Conservation (phyloP, 2,888 invertebrate genomes). For the Torymus texanus region DNA sequence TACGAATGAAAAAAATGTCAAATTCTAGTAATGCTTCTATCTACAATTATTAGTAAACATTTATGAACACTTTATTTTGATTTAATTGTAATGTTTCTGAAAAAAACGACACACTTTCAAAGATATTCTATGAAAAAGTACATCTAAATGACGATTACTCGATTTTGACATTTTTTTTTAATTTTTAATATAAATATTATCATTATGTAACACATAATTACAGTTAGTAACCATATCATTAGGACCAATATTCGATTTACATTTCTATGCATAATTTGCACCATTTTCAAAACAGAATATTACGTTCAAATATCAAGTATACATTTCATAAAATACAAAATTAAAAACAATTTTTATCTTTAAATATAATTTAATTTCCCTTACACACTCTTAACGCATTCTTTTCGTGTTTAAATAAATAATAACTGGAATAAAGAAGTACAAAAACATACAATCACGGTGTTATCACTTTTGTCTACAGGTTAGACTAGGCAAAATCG, state of each 20-base stretch:
- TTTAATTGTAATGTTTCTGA: slow-evolving; percentile 17
- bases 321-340: too few species aligned
- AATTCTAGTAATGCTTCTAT: too few species aligned
- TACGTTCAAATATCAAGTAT: too few species aligned
- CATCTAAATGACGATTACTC: slow-evolving; percentile 13
- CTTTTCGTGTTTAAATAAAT: background rate
- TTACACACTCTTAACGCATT: too few species aligned
- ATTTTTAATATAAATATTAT: slow-evolving; percentile 7
- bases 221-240: slow-evolving; percentile 7
- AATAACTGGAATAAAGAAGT: slow-evolving; percentile 2
- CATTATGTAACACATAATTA: background rate
- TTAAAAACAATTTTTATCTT: too few species aligned
- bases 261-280: too few species aligned
- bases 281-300: too few species aligned
- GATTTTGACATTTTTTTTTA: background rate
- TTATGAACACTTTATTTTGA: slow-evolving; percentile 22
- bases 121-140: too few species aligned
- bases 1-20: background rate
- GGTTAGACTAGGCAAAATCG: background rate
- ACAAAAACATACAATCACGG: slow-evolving; percentile 10
- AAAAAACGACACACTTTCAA: too few species aligned
- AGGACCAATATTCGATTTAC: background rate
- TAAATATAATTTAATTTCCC: too few species aligned
- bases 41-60: too few species aligned
- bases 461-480: slow-evolving; percentile 35